Evolutionary conservation across 2,797 vertebrate genomes (phyloP), one percentile per base, ranked within the genome.

Genomic region (Pseudomugil gertrudae): DNA sequence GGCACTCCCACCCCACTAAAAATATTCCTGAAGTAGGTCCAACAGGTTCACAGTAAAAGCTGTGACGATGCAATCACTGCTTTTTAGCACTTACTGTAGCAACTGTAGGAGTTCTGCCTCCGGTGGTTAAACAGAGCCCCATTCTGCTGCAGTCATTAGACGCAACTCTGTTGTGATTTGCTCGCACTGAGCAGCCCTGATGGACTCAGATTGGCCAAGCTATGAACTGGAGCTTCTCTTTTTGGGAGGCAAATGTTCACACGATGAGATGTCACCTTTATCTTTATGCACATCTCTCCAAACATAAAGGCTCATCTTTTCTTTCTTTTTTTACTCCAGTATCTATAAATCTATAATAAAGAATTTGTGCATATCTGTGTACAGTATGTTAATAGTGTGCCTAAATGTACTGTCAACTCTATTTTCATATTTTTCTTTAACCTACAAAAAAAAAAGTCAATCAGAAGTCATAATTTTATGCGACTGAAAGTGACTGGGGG

Each of bases 311-410:
- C 84, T 85, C 67, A 66, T 84, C 65, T 69, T 82, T 69, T 82
- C n/a, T n/a, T n/a, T n/a, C n/a, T n/a, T 71, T 79, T 80, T 80
- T 64, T 84, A 86, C 81, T 84, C 86, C 84, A 89, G 72, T 92
- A 92, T 83, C 90, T 94, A 90, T 90, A 81, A 93, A 88, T 91
- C 83, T 90, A 86, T 90, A 66, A 91, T 89, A 69, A 92, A 81
- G 80, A 91, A 86, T 75, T 45, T 92, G 90, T 94, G 89, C 92
- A 92, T 93, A 93, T 93, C 79, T 84, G 86, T 98, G 96, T 98
- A 96, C 94, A 96, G 93, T 95, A 94, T 93, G 95, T 98, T 95
- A 95, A 92, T 95, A 94, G 94, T 96, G 96, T 98, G 96, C 97
- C 96, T 98, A 95, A 95, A 93, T 95, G 95, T 97, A 95, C 93